A percentile compares a stretch with the other conserved stretches of the same genome.
phyloP scores from a whole-genome alignment of 2,797 vertebrate species.

The Selene dorsalis region DNA sequence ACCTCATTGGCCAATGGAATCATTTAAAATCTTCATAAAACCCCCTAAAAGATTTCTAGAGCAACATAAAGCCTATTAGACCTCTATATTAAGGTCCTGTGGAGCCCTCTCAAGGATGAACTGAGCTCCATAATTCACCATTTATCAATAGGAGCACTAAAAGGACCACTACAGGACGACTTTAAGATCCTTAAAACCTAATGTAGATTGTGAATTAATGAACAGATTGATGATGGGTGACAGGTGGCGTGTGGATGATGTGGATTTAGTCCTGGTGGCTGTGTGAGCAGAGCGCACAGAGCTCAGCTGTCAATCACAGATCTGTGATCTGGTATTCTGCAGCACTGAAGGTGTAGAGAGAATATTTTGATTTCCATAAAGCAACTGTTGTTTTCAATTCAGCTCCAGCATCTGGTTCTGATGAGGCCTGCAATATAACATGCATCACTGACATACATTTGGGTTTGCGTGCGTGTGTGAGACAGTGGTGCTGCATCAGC shows the following conservation, averaged over 20 bases:
- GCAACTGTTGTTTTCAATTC: background rate
- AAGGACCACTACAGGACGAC: background rate
- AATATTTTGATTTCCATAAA: background rate
- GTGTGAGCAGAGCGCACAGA: background rate
- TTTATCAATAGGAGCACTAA: no score
- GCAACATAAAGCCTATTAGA: no score
- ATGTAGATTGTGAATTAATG: background rate
- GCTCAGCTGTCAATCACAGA: background rate
- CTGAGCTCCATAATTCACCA: no score
- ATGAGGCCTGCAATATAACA: background rate
- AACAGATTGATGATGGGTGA: background rate
- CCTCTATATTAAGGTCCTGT: no score
- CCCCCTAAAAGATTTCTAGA: no score
- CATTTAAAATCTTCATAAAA: no score
- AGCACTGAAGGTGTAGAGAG: background rate
- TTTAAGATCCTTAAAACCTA: background rate
- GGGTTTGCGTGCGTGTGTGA: background rate
- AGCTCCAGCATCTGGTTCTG: background rate
- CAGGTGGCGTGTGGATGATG: background rate
- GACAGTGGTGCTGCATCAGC: background rate
- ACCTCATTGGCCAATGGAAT: background rate
- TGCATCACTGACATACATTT: no score
- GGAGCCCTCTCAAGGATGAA: no score
- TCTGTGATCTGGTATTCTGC: background rate
- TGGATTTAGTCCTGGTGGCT: background rate